A percentile compares a stretch with the other conserved stretches of the same genome.
Evolutionary conservation across 2,888 invertebrate species (phyloP).

Genomic region (Tachina grossa): DNA sequence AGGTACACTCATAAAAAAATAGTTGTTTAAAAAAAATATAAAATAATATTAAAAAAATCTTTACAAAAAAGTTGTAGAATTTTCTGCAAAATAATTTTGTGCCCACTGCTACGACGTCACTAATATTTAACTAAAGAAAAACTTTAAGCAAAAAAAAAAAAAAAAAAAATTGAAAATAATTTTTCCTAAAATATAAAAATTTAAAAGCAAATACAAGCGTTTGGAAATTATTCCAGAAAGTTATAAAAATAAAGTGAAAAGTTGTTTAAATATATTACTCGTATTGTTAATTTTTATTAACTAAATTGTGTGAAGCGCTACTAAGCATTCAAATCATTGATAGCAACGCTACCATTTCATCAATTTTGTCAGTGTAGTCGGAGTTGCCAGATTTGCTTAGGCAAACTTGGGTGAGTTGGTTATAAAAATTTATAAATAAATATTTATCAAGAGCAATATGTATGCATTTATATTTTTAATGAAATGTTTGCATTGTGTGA

Average conservation of each 20-base stretch:
- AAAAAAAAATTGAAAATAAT: not conserved
- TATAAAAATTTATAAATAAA: constrained; percentile 12
- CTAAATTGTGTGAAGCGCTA: not conserved
- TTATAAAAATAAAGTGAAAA: constrained; percentile 9
- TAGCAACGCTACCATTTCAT: not conserved
- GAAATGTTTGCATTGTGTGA: constrained; percentile 9
- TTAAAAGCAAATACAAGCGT: not conserved
- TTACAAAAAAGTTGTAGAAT: not conserved
- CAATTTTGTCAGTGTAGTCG: constrained; percentile 61
- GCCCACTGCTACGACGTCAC: too few relatives aligned
- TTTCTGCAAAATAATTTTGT: not conserved
- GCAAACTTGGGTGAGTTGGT: constrained; percentile 67
- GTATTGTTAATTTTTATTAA: constrained; percentile 3
- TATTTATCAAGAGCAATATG: not conserved
- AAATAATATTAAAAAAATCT: not conserved
- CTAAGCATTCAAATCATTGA: not conserved
- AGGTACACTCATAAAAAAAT: constrained; percentile 40
- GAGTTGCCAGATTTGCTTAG: constrained; percentile 71
- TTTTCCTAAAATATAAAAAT: not conserved
- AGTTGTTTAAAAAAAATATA: not conserved
- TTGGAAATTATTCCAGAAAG: not conserved
- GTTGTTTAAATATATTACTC: not conserved
- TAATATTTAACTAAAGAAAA: not conserved
- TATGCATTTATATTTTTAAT: constrained; percentile 7
- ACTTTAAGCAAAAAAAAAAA: not conserved